Conservation (phyloP, 92 coral and sea anemone genomes). For the Porites lobata region DNA sequence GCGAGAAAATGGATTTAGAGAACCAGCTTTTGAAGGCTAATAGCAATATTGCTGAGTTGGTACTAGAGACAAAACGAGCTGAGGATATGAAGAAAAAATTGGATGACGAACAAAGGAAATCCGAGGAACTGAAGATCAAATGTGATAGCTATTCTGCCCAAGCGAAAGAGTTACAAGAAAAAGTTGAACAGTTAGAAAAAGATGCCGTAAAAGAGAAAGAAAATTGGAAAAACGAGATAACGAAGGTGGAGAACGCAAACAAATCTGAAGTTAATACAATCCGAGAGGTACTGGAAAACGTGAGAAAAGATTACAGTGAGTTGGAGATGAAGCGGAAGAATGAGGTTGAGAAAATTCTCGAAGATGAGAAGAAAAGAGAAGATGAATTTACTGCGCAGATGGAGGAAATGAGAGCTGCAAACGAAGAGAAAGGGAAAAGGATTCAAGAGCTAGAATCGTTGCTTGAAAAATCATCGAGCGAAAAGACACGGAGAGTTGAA, state of each 20-base stretch:
- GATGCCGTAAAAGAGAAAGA: slow-evolving; percentile 37
- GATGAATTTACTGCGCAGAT: slow-evolving; percentile 31
- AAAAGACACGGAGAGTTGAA: slow-evolving; percentile 19
- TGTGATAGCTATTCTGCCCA: slow-evolving; percentile 27
- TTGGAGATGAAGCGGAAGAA: slow-evolving; percentile 51
- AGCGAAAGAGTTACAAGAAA: neutral
- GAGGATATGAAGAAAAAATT: slow-evolving; percentile 42
- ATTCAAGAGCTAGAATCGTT: slow-evolving; percentile 44
- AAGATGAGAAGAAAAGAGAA: slow-evolving; percentile 13
- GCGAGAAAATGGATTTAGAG: slow-evolving; percentile 54
- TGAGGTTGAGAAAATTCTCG: slow-evolving; percentile 33
- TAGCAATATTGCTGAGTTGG: slow-evolving; percentile 60
- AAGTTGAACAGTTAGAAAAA: neutral
- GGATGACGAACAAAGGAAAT: slow-evolving; percentile 23
- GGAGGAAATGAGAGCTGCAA: slow-evolving; percentile 29
- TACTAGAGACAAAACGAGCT: slow-evolving; percentile 48
- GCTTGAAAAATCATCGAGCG: slow-evolving; percentile 24
- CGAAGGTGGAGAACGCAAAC: neutral
- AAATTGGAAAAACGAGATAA: neutral
- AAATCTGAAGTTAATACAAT: neutral
- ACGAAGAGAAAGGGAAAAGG: slow-evolving; percentile 32
- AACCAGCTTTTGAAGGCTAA: slow-evolving; percentile 69
- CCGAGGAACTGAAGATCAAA: slow-evolving; percentile 22
- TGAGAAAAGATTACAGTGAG: slow-evolving; percentile 44
- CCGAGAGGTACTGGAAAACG: slow-evolving; percentile 15